Conservation (phyloP, 2,888 invertebrate genomes). For the Acheta domesticus region DNA sequence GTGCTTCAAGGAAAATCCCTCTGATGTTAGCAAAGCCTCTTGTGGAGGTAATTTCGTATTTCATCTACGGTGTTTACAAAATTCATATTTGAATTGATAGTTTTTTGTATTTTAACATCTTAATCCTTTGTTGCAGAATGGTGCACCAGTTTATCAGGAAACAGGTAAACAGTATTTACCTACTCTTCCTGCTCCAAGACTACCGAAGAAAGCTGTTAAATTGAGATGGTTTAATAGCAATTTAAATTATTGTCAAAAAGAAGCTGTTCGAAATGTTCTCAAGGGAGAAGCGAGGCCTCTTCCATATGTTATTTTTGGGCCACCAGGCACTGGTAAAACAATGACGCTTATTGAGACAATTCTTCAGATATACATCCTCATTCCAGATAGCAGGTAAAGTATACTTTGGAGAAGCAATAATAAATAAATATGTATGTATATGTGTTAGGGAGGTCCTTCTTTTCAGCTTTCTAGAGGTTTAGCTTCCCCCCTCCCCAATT, state of each 20-base stretch:
- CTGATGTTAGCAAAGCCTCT: too few species aligned
- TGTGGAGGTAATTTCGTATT: too few species aligned
- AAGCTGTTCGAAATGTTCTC: slow-evolving; percentile 74
- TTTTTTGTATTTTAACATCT: background rate
- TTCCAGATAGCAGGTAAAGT: slow-evolving; percentile 58
- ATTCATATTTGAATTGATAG: too few species aligned
- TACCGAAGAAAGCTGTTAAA: slow-evolving; percentile 39
- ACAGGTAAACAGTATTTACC: background rate
- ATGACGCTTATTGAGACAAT: slow-evolving; percentile 81
- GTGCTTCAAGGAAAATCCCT: too few species aligned
- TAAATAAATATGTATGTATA: too few species aligned
- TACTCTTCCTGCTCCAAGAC: background rate
- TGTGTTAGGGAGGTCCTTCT: too few species aligned
- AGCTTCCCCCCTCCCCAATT: too few species aligned
- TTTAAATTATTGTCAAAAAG: slow-evolving; percentile 75
- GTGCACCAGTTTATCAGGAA: background rate
- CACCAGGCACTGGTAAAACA: slow-evolving; percentile 87
- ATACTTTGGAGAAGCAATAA: too few species aligned
- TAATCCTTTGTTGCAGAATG: background rate
- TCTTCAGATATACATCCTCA: slow-evolving; percentile 67
- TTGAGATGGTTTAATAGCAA: slow-evolving; percentile 67
- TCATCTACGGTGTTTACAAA: too few species aligned
- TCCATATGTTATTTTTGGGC: slow-evolving; percentile 80
- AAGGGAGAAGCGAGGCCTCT: slow-evolving; percentile 73
- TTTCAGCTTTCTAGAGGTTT: too few species aligned